Evolutionary conservation across 23 tunicate genomes (phyloP), one percentile per base, ranked within the genome.

Genomic region (Trididemnum nubilum): DNA sequence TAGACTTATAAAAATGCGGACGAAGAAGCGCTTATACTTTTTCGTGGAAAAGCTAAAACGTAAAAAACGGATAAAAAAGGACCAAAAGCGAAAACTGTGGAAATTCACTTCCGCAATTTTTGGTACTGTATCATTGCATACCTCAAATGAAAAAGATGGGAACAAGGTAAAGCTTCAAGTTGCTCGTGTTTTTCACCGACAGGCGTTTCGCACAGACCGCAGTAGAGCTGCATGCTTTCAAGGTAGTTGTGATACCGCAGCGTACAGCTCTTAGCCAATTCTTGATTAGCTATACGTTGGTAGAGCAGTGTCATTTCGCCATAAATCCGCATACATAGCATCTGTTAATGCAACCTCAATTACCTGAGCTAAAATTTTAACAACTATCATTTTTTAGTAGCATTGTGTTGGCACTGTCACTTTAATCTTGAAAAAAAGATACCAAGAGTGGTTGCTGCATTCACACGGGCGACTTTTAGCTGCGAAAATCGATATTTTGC

Each of bases 271-370:
- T 51, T 71, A 1, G 86, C 86, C 31, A 54, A 25, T 5, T 69
- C 66, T 22, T 32, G 36, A 21, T 82, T 76, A 5, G 30, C 33
- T 33, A 78, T 34, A 0, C 91, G 81, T 58, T 91, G 91, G 23
- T 86, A 78, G 57, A 85, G 40, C 25, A 91, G 72, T 0, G 97
- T 90, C 71, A 91, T 86, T 44, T 91, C 97, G 1, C 97, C 97
- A 40, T 76, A 51, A 2, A 91, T 82, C 27, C 87, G 78, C 81
- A 91, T 35, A 71, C 80, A 76, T 65, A 44, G 73, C 84, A 83
- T 82, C 93, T 88, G 57, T 18, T 9, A 50, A 59, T n/a, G n/a
- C n/a, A n/a, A n/a, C n/a, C n/a, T n/a, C n/a, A n/a, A 37, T 63
- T 34, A 38, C 34, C 2, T 38, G 52, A 63, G 34, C 18, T 22